Evolutionary conservation across 2,888 invertebrate genomes (phyloP).

Genomic region (Linnaemya vulpina): DNA sequence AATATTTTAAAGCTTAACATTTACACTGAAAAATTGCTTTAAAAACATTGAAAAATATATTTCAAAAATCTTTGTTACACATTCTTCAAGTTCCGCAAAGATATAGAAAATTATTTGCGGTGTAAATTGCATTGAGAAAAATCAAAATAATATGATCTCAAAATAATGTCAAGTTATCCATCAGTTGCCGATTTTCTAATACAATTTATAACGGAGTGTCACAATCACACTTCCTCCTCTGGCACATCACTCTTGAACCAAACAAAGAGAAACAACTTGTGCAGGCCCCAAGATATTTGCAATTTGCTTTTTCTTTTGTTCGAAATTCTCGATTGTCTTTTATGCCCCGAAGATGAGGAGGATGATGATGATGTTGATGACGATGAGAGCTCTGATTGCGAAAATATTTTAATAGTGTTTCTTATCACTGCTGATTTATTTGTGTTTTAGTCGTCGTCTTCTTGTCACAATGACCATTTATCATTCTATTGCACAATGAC

Average conservation of each 20-base stretch:
- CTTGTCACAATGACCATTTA: conserved; percentile 47
- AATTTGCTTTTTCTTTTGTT: not conserved
- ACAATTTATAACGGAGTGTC: not conserved
- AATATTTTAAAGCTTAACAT: no score
- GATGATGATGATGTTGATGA: no score
- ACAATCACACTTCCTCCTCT: not conserved
- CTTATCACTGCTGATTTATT: conserved; percentile 33
- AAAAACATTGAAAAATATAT: no score
- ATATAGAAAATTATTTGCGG: not conserved
- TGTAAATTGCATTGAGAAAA: not conserved
- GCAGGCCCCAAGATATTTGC: not conserved
- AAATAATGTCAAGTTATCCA: conserved; percentile 43
- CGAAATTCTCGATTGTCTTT: not conserved
- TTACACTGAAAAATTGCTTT: no score
- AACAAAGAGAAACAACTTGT: not conserved
- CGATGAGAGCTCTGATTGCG: conserved; percentile 23
- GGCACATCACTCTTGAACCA: not conserved
- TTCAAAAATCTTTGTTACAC: no score
- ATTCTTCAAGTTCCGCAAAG: no score
- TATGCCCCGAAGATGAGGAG: conserved; percentile 10
- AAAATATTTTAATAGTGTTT: conserved; percentile 31
- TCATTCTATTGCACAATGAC: conserved; percentile 20
- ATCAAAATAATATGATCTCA: conserved; percentile 15
- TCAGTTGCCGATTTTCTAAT: conserved; percentile 30
- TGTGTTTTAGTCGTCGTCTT: conserved; percentile 34